phyloP scores from a whole-genome alignment of 2,888 invertebrate genomes.

The Lasioglossum leucozonium region DNA sequence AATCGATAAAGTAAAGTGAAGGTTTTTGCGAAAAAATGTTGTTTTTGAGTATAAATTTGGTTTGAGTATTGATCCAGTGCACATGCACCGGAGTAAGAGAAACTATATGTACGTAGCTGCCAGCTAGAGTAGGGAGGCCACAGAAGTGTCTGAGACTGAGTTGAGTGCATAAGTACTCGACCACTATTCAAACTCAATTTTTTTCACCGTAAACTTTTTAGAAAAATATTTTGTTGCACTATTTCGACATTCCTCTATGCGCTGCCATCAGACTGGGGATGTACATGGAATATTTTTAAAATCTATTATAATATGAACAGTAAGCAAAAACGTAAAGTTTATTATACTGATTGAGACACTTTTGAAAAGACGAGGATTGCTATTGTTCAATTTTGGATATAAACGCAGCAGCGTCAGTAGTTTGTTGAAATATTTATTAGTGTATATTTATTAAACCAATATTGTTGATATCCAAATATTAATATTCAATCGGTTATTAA shows the following conservation, averaged over 20 bases:
- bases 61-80: slow-evolving; percentile 14
- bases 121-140: slow-evolving; percentile 9
- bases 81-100: slow-evolving; percentile 4
- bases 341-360: background rate
- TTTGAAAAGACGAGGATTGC: background rate
- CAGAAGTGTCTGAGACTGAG: slow-evolving; percentile 12
- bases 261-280: background rate
- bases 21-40: background rate
- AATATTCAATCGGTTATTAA: background rate
- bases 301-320: background rate
- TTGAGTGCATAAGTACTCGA: slow-evolving; percentile 10
- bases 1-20: background rate
- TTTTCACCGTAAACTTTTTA: background rate
- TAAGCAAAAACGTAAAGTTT: too few species aligned
- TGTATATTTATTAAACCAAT: background rate
- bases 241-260: background rate
- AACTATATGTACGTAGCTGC: slow-evolving; percentile 2
- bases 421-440: background rate
- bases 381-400: background rate
- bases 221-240: background rate
- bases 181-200: slow-evolving; percentile 3
- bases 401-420: background rate
- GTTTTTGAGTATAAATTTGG: slow-evolving; percentile 3
- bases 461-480: background rate
- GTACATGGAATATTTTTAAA: background rate